A percentile compares a stretch with the other conserved stretches of the same genome.
phyloP scores from a whole-genome alignment of 1,140 invertebrate species.

The Trinorchestia longiramus region DNA sequence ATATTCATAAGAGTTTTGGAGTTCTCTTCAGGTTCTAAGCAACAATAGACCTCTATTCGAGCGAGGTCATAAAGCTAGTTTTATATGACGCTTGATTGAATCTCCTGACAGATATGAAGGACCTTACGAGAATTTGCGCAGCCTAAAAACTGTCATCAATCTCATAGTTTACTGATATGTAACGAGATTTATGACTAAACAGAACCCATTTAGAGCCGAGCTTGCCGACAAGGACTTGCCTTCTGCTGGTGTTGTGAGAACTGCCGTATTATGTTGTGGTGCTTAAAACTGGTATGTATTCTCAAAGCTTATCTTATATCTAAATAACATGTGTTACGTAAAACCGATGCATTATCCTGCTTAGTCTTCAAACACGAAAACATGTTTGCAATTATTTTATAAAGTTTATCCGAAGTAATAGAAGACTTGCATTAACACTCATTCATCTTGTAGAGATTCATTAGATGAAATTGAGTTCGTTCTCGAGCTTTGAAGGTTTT shows the following conservation, averaged over 20 bases:
- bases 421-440: neutral
- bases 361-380: neutral
- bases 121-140: neutral
- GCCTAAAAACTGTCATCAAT: constrained; percentile 8
- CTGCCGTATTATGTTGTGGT: neutral
- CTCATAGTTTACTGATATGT: neutral
- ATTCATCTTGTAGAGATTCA: neutral
- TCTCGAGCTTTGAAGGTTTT: neutral
- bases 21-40: neutral
- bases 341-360: neutral
- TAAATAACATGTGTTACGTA: neutral
- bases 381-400: neutral
- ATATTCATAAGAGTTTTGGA: neutral
- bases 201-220: neutral
- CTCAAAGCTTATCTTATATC: neutral
- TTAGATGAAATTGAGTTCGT: neutral
- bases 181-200: neutral
- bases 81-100: constrained; percentile 1
- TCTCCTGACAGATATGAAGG: constrained; percentile 6
- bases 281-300: neutral
- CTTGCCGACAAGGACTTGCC: neutral
- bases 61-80: neutral
- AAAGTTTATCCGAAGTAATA: neutral
- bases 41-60: neutral
- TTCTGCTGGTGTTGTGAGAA: neutral